phyloP scores from a whole-genome alignment of 2,888 invertebrate genomes.

The Eutolmus rufibarbis region DNA sequence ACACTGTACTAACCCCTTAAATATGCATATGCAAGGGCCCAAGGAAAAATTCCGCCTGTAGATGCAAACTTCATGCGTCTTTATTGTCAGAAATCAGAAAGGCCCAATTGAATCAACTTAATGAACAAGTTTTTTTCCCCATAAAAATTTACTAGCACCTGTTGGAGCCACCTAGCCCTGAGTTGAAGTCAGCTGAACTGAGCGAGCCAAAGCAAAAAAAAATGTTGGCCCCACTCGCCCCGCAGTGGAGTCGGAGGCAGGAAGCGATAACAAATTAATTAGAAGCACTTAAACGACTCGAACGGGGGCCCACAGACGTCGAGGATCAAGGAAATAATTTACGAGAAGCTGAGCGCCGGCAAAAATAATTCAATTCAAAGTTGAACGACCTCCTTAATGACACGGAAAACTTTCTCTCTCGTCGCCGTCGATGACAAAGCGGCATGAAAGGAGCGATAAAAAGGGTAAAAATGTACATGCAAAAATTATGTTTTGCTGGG shows the following conservation, averaged over 20 bases:
- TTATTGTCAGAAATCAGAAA: not conserved
- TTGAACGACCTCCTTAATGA: constrained; percentile 34
- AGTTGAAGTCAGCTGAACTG: not conserved
- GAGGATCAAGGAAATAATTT: constrained; percentile 30
- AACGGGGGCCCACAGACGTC: constrained; percentile 10
- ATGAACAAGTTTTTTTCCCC: not conserved
- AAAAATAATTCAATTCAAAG: constrained; percentile 39
- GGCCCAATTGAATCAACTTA: not conserved
- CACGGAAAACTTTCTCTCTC: constrained; percentile 44
- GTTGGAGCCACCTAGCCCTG: not conserved
- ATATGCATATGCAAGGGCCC: too few relatives aligned
- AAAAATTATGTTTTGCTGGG: constrained; percentile 33
- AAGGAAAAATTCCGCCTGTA: not conserved
- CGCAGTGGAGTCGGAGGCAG: not conserved
- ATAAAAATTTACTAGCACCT: not conserved
- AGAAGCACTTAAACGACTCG: constrained; percentile 9
- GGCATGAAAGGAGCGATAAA: constrained; percentile 29
- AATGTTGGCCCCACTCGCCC: not conserved
- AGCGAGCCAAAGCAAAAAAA: not conserved
- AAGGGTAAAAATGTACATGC: constrained; percentile 32
- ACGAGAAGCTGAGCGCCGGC: constrained; percentile 4
- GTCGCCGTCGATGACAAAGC: not conserved
- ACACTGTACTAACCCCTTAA: too few relatives aligned
- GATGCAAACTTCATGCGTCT: not conserved
- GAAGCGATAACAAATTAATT: constrained; percentile 16